Percentiles rank a stretch among this genome's conserved stretches.
Conservation (phyloP, 1,140 invertebrate genomes). For the Heliconius eleuchia region DNA sequence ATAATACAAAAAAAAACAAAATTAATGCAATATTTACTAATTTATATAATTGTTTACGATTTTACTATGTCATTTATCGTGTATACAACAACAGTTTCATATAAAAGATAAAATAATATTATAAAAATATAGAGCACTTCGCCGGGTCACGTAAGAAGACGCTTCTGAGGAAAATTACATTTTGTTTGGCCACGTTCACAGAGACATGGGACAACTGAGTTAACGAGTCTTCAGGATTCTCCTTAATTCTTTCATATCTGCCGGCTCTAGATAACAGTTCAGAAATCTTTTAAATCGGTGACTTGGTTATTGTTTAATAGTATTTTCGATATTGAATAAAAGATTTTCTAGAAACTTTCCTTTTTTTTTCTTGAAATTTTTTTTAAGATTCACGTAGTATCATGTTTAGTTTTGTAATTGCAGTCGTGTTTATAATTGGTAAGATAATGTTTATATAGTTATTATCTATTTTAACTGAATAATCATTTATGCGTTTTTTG, state of each 20-base stretch:
- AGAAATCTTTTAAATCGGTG: conserved; percentile 54
- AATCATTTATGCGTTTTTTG: too few relatives aligned
- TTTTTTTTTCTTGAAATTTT: neutral
- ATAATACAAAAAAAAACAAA: too few relatives aligned
- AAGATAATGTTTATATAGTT: too few relatives aligned
- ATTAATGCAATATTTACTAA: neutral
- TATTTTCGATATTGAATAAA: conserved; percentile 45
- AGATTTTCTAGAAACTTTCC: conserved; percentile 21
- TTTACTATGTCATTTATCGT: neutral
- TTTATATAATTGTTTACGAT: neutral
- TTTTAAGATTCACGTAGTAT: neutral
- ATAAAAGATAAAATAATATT: conserved; percentile 73
- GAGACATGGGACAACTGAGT: conserved; percentile 72
- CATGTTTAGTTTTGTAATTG: neutral
- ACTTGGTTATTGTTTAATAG: conserved; percentile 49
- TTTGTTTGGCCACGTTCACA: conserved; percentile 71
- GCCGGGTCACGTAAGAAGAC: conserved; percentile 73
- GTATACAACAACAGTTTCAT: conserved; percentile 56
- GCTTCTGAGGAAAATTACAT: conserved; percentile 76
- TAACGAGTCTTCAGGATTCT: conserved; percentile 74
- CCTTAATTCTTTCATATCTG: conserved; percentile 70
- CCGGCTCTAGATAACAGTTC: conserved; percentile 54
- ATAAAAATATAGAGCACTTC: conserved; percentile 73
- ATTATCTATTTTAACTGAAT: too few relatives aligned
- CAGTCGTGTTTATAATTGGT: neutral